Evolutionary conservation across 2,113 vertebrate species (phyloP).

Genomic region (Corythoichthys haematopterus): DNA sequence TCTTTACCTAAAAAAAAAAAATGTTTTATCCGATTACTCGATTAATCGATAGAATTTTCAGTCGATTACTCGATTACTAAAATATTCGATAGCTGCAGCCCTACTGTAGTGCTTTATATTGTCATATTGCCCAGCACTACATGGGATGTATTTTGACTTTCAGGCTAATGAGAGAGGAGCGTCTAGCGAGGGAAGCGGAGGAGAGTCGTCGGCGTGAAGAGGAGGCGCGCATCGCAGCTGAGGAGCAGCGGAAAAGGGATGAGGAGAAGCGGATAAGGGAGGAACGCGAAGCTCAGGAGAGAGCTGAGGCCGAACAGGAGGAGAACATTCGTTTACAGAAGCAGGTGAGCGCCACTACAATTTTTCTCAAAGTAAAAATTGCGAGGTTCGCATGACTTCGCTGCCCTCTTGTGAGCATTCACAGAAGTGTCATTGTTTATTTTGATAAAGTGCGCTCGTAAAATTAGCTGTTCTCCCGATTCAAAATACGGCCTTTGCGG

Average conservation of each 20-base stretch:
- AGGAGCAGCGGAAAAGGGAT: conserved; percentile 71
- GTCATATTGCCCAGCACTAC: too few relatives aligned
- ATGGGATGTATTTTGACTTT: background rate
- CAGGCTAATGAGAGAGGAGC: conserved; percentile 79
- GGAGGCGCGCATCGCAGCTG: conserved; percentile 69
- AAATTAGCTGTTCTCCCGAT: conserved; percentile 36
- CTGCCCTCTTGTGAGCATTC: conserved; percentile 53
- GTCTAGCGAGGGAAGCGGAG: conserved; percentile 74
- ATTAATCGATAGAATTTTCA: too few relatives aligned
- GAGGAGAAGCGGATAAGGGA: conserved; percentile 64
- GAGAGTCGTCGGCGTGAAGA: conserved; percentile 76
- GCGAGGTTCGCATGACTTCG: background rate
- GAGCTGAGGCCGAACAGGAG: conserved; percentile 78
- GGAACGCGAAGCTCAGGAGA: conserved; percentile 72
- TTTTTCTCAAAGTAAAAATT: too few relatives aligned
- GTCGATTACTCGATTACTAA: too few relatives aligned
- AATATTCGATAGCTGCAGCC: too few relatives aligned
- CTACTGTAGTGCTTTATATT: too few relatives aligned
- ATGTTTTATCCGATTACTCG: too few relatives aligned
- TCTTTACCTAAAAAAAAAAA: too few relatives aligned
- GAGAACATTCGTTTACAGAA: conserved; percentile 85
- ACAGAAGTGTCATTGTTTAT: conserved; percentile 9
- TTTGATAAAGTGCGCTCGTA: conserved; percentile 14
- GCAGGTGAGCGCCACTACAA: conserved; percentile 70
- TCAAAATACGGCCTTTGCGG: conserved; percentile 37